These are phyloP conservation scores for Lasiommata megera DNA, from an alignment of 2,888 invertebrate species.

Conservation along the genomic window DNA sequence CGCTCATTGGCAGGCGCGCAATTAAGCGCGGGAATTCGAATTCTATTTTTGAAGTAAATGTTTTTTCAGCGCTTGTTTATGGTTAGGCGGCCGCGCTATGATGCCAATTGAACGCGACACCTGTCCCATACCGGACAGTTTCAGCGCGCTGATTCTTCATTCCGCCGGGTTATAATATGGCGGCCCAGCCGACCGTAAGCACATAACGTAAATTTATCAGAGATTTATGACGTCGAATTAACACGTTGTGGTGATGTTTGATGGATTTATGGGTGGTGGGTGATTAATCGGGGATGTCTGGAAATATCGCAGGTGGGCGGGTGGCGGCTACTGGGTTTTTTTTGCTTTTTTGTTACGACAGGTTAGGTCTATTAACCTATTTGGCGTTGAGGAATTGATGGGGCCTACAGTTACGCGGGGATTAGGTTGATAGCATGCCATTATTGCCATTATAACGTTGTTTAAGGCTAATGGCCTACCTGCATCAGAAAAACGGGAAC, in stretches of 20 bases:
- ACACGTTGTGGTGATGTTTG: slow-evolving; percentile 63
- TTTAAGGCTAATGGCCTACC: slow-evolving; percentile 12
- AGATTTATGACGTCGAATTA: slow-evolving; percentile 70
- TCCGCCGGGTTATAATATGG: slow-evolving; percentile 54
- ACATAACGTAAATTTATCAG: slow-evolving; percentile 64
- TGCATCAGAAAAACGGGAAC: slow-evolving; percentile 3
- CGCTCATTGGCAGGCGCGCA: slow-evolving; percentile 74
- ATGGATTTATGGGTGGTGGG: slow-evolving; percentile 70
- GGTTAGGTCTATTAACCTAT: slow-evolving; percentile 31
- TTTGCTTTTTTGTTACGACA: slow-evolving; percentile 19
- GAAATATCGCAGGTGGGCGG: slow-evolving; percentile 58
- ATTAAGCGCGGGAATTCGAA: slow-evolving; percentile 80
- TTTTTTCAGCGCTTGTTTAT: slow-evolving; percentile 74
- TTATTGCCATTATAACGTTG: slow-evolving; percentile 22
- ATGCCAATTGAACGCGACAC: slow-evolving; percentile 56
- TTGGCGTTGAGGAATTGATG: slow-evolving; percentile 23
- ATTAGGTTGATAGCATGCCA: slow-evolving; percentile 19
- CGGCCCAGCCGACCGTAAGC: slow-evolving; percentile 40
- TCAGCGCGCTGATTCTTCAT: slow-evolving; percentile 42
- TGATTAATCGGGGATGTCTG: slow-evolving; percentile 63
- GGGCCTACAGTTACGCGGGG: slow-evolving; percentile 17
- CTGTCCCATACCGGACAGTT: slow-evolving; percentile 43
- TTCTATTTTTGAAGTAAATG: slow-evolving; percentile 78
- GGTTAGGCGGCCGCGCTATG: slow-evolving; percentile 47
- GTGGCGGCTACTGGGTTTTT: slow-evolving; percentile 34